These are phyloP conservation scores for Dicrurus megarhynchus DNA, from an alignment of 2,113 vertebrate species.

Conservation along the genomic window DNA sequence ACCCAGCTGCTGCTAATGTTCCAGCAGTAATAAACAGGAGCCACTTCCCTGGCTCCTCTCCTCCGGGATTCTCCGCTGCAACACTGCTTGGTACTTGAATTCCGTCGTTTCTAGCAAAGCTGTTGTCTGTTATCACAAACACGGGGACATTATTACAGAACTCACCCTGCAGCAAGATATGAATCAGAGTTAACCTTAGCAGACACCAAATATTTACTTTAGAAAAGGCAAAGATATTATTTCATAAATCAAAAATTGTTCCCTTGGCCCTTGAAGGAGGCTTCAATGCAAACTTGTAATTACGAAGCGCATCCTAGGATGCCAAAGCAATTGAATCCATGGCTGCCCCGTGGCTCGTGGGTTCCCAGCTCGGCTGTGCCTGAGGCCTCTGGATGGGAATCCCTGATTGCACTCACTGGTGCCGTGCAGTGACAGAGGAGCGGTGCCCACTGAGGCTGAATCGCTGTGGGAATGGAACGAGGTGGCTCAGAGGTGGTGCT, in stretches of 20 bases:
- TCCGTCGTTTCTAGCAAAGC: conserved; percentile 36
- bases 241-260: conserved; percentile 68
- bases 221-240: conserved; percentile 63
- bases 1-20: not conserved
- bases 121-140: conserved; percentile 40
- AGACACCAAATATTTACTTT: conserved; percentile 59
- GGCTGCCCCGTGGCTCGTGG: not conserved
- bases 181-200: conserved; percentile 54
- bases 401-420: not conserved
- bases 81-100: conserved; percentile 7
- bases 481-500: not conserved
- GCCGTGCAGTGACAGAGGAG: not conserved
- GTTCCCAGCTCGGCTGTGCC: not conserved
- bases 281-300: not conserved
- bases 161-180: conserved; percentile 46
- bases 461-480: not conserved
- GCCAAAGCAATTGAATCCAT: not conserved
- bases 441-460: rapidly evolving
- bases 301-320: not conserved
- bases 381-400: not conserved
- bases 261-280: conserved; percentile 44
- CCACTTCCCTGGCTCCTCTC: not conserved
- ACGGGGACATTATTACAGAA: conserved; percentile 44
- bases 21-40: conserved; percentile 17
- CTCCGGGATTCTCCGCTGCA: not conserved